Evolutionary conservation across 1,140 invertebrate genomes (phyloP).

Genomic region (Neocloeon triangulifer): DNA sequence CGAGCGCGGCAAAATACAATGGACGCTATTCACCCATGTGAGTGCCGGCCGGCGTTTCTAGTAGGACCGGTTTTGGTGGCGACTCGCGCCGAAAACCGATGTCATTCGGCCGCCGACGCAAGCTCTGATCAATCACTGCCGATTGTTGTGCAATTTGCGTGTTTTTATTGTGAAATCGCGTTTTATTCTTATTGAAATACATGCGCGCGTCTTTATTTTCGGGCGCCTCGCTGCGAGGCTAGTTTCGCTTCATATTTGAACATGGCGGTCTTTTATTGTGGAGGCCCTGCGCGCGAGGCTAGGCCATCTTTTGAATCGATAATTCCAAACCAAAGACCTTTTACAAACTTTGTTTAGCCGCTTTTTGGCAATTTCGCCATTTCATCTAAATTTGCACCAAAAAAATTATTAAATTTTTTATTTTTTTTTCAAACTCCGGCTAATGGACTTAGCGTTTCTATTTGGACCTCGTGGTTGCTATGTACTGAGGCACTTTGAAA

Average conservation of each 20-base stretch:
- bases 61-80: neutral
- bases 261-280: conserved; percentile 10
- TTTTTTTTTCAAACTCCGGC: no score
- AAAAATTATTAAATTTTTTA: no score
- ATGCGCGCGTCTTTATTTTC: conserved; percentile 3
- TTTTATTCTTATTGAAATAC: conserved; percentile 1
- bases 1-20: neutral
- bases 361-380: no score
- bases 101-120: neutral
- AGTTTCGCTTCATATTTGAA: conserved; percentile 10
- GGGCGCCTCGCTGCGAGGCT: conserved; percentile 7
- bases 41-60: neutral
- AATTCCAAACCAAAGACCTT: no score
- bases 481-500: no score
- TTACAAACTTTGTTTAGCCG: no score
- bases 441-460: no score
- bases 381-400: no score
- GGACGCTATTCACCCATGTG: neutral
- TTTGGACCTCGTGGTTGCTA: no score
- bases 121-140: neutral
- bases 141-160: conserved; percentile 1
- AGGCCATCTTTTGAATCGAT: conserved; percentile 11
- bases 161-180: neutral
- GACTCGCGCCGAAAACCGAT: neutral
- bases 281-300: conserved; percentile 8